Evolutionary conservation across 2,888 invertebrate species (phyloP), one percentile per base, ranked within the genome.

Genomic region (Fragum fragum): DNA sequence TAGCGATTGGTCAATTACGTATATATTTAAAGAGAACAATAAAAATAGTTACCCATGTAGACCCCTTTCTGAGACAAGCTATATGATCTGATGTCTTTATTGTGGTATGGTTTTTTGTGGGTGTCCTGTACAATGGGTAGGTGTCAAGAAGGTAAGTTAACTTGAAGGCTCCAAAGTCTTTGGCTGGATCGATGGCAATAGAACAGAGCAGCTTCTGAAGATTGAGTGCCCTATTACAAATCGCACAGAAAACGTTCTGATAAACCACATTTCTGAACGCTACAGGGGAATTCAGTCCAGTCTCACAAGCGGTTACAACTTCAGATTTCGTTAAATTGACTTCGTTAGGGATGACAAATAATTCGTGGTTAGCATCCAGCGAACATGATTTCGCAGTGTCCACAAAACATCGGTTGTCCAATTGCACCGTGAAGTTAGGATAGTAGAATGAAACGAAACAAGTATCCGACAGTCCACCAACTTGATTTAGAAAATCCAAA

Each of bases 161-260:
- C 47, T 47, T 47, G 47, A 47, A 47, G 47, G 5, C 16, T 47
- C 47, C 47, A 47, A 47, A 47, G 16, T 47, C 47, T 47, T n/a
- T 14, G 47, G 47, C 47, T 3, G n/a, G 3, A 16, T 14, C n/a
- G 2, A n/a, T 18, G n/a, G 5, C 47, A n/a, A 47, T 16, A 47
- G 14, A 14, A 14, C 47, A 47, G 18, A 9, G 14, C 5, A 47
- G 47, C 47, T 47, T 47, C 16, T 14, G 2, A 14, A 47, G 47
- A 16, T 9, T 14, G n/a, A 47, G n/a, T 14, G 16, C 7, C 47
- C 47, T 14, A 16, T 57, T 57, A 23, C 57, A 57, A 57, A 57
- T 57, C 57, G 57, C 57, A 14, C 57, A 57, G 57, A 57, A 57
- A 11, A 26, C 57, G 57, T 57, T 57, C 23, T 26, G 23, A 14